phyloP scores from a whole-genome alignment of 2,113 vertebrate species.

The Herpailurus yagouaroundi region DNA sequence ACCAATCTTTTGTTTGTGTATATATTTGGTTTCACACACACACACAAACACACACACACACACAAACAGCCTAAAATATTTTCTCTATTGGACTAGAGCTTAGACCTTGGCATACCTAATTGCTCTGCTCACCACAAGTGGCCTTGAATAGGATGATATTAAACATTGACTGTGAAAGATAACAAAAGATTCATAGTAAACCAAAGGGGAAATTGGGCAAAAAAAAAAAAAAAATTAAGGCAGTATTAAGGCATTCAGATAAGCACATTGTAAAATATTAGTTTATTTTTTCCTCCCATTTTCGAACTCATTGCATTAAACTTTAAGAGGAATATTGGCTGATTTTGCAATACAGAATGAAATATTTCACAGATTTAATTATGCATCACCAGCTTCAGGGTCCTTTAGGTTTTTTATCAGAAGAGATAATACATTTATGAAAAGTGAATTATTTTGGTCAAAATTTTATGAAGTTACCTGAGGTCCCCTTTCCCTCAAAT shows the following conservation, averaged over 20 bases:
- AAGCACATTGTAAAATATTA: background rate
- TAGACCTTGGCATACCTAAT: background rate
- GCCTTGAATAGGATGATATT: conserved; percentile 23
- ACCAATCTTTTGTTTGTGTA: background rate
- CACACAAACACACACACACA: background rate
- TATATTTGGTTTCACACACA: background rate
- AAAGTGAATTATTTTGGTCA: background rate
- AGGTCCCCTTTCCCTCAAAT: background rate
- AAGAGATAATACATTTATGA: background rate
- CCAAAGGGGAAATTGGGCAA: background rate
- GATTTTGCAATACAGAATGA: conserved; percentile 6
- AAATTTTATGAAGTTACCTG: conserved; percentile 1
- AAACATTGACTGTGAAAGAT: conserved; percentile 6
- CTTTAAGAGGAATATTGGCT: conserved; percentile 1
- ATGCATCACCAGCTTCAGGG: fast-evolving
- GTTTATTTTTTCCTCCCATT: background rate
- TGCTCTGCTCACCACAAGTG: background rate
- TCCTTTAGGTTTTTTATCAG: background rate
- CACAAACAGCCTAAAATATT: background rate
- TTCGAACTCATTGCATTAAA: conserved; percentile 16
- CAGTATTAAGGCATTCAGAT: conserved; percentile 10
- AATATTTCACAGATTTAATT: background rate
- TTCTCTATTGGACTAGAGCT: background rate
- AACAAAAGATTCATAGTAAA: conserved; percentile 35
- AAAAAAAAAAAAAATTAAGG: conserved; percentile 50